These are phyloP conservation scores for Acestrorhynchus altus DNA, from an alignment of 2,797 vertebrate species.

Conservation along the genomic window DNA sequence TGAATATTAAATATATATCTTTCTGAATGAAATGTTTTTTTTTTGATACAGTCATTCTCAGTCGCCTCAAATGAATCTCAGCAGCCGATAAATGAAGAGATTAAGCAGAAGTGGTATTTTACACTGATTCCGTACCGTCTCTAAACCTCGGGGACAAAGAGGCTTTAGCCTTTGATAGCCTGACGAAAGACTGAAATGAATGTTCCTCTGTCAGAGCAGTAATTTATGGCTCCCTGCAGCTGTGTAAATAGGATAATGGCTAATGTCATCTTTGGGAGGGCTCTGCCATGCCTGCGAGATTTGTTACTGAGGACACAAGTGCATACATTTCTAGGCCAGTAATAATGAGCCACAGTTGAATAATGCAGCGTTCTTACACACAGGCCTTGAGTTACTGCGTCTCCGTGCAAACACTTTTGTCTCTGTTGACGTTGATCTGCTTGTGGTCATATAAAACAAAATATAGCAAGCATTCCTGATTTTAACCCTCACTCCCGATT, in stretches of 20 bases:
- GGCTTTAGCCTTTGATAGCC: constrained; percentile 50
- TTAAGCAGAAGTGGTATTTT: constrained; percentile 10
- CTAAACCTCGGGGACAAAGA: constrained; percentile 23
- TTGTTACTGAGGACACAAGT: constrained; percentile 43
- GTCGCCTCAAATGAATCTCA: not conserved
- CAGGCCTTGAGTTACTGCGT: constrained; percentile 13
- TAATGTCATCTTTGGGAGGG: constrained; percentile 48
- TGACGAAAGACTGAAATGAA: constrained; percentile 58
- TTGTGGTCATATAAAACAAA: not conserved
- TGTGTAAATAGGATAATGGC: constrained; percentile 65
- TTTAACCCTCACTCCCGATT: no score
- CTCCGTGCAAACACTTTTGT: constrained; percentile 25
- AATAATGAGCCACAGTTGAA: constrained; percentile 61
- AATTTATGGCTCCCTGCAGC: constrained; percentile 57
- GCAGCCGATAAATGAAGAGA: constrained; percentile 5
- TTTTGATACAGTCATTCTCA: no score
- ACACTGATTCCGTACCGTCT: not conserved
- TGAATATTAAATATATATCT: no score
- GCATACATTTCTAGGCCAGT: constrained; percentile 17
- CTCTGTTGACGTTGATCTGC: constrained; percentile 12
- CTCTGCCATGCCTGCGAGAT: constrained; percentile 53
- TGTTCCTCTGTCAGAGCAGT: constrained; percentile 40
- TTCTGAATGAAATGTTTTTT: no score
- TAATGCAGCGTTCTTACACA: constrained; percentile 41
- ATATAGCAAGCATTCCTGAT: not conserved